Evolutionary conservation across 2,888 invertebrate genomes (phyloP), one percentile per base, ranked within the genome.

Genomic region (Scrobipalpa atriplicella): DNA sequence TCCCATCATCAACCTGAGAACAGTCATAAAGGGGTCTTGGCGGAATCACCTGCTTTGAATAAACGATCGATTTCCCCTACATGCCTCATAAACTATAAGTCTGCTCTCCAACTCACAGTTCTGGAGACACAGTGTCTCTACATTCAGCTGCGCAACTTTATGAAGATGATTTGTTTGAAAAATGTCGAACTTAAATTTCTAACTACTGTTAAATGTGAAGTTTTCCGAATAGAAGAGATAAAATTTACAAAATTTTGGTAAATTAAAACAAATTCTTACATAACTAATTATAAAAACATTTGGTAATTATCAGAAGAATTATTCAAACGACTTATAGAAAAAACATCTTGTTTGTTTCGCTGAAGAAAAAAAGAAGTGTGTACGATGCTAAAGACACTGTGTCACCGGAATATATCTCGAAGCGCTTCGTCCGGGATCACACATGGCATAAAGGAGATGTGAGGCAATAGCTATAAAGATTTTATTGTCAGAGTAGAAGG

Each of bases 381-480:
- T 9, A n/a, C 29, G 10, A 36, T 61, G 64, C 16, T 16, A 10
- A 11, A 29, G 41, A 68, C 76, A 75, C 75, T 47, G 75, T 72
- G 71, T 67, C 18, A 5, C 11, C 64, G 75, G 75, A 80, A 79
- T 72, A 75, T 75, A 19, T 3, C 7, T n/a, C 54, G 54, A 71
- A 70, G 66, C 69, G 74, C 70, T 67, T 68, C 77, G 76, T 76
- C 73, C 71, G 76, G 77, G 80, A 81, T 83, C 79, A 81, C 73
- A 72, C 68, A 72, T 74, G 70, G 78, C 76, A 78, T 80, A 82
- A 82, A 82, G 82, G 77, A 76, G 77, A 84, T 82, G 84, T 81
- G 86, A 80, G 76, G 85, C 85, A 81, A 85, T 86, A 83, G 78
- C 84, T 77, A 84, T 89, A 89, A 89, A 89, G 80, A 82, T 89